These are phyloP conservation scores for Sinocyclocheilus anophthalmus DNA, from an alignment of 2,113 vertebrate genomes.

Conservation along the genomic window DNA sequence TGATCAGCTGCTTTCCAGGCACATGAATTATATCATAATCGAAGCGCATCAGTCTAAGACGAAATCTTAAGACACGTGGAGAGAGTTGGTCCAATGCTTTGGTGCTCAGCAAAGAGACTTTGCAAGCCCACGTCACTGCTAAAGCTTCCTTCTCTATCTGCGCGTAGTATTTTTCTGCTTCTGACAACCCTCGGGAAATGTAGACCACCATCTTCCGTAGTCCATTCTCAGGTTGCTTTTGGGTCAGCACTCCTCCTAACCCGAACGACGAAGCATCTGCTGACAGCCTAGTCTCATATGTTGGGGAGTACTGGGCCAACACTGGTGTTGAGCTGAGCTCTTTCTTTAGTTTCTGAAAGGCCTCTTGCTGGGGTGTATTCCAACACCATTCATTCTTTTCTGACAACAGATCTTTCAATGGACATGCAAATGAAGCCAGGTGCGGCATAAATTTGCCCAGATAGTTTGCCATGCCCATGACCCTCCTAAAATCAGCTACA, in stretches of 20 bases:
- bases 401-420: not conserved
- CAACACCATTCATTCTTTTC: constrained; percentile 16
- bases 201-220: constrained; percentile 21
- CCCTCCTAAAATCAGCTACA: too few relatives aligned
- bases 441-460: constrained; percentile 30
- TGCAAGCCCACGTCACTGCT: constrained; percentile 41
- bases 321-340: not conserved
- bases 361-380: not conserved
- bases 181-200: constrained; percentile 25
- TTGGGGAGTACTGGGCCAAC: not conserved
- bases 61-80: too few relatives aligned
- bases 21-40: constrained; percentile 35
- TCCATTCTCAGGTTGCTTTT: constrained; percentile 28
- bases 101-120: constrained; percentile 38
- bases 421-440: constrained; percentile 7
- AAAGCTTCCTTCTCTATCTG: constrained; percentile 43
- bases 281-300: constrained; percentile 35
- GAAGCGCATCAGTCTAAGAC: not conserved
- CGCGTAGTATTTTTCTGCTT: constrained; percentile 31
- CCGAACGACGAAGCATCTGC: constrained; percentile 40
- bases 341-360: not conserved
- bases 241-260: constrained; percentile 32
- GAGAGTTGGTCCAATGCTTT: not conserved
- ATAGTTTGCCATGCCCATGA: too few relatives aligned
- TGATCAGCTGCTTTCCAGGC: constrained; percentile 39